A percentile compares a stretch with the other conserved stretches of the same genome.
phyloP scores from a whole-genome alignment of 2,888 invertebrate genomes.

The Lomographa bimaculata region DNA sequence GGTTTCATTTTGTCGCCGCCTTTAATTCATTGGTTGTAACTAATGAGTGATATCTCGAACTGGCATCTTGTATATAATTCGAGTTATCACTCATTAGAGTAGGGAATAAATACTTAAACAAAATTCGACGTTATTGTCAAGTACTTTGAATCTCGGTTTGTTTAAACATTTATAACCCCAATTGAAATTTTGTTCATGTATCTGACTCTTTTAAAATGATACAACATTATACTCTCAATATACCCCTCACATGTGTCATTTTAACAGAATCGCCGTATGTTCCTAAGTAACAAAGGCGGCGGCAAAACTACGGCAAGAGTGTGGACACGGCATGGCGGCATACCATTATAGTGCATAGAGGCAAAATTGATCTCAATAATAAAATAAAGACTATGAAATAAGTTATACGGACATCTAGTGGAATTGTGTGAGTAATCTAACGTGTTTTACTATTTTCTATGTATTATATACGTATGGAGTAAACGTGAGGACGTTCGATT shows the following conservation, averaged over 20 bases:
- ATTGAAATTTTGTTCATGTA: background rate
- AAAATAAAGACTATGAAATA: constrained; percentile 74
- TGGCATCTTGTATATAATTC: constrained; percentile 9
- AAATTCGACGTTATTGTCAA: background rate
- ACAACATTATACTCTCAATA: constrained; percentile 35
- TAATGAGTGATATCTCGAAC: constrained; percentile 11
- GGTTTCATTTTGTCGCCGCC: constrained; percentile 6
- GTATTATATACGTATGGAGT: constrained; percentile 62
- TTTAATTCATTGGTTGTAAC: constrained; percentile 6
- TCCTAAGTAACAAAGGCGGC: constrained; percentile 29
- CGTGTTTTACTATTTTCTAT: constrained; percentile 76
- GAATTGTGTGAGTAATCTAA: constrained; percentile 75
- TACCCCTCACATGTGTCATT: constrained; percentile 31
- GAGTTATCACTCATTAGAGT: constrained; percentile 11
- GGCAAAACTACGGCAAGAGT: constrained; percentile 33
- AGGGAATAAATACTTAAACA: background rate
- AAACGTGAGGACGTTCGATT: constrained; percentile 59
- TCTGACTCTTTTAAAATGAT: constrained; percentile 37
- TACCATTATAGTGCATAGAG: constrained; percentile 64
- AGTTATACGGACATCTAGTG: constrained; percentile 74
- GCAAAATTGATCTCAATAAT: constrained; percentile 81
- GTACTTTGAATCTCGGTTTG: background rate
- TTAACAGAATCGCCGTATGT: constrained; percentile 34
- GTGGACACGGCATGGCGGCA: constrained; percentile 47
- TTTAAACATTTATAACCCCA: background rate